A percentile compares a stretch with the other conserved stretches of the same genome.
Conservation (phyloP, 1,140 invertebrate species). For the Hypsibius dujardini region DNA sequence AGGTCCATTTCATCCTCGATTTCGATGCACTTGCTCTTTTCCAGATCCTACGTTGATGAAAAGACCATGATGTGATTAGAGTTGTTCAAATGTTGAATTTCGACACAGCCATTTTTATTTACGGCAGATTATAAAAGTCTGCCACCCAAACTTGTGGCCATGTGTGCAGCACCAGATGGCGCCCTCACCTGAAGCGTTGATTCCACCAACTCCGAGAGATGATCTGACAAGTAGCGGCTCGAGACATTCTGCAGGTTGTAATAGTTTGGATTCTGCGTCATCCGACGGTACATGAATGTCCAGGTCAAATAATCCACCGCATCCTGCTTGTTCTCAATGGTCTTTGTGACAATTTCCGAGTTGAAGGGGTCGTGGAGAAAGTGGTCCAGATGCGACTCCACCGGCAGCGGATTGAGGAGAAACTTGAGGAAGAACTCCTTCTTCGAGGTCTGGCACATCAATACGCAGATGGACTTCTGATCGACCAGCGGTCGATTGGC, state of each 20-base stretch:
- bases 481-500: constrained; percentile 75
- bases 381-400: constrained; percentile 86
- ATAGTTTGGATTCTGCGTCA: constrained; percentile 99
- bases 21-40: constrained; percentile 93
- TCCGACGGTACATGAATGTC: constrained; percentile 89
- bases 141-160: too few species aligned
- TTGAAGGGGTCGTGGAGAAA: constrained; percentile 97
- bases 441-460: constrained; percentile 91
- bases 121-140: too few species aligned
- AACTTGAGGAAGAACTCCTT: constrained; percentile 99
- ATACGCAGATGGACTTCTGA: constrained; percentile 60
- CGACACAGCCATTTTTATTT: too few species aligned
- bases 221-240: constrained; percentile 89
- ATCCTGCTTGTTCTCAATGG: constrained; percentile 99
- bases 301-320: constrained; percentile 98
- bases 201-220: constrained; percentile 93
- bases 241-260: constrained; percentile 84
- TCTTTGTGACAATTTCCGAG: constrained; percentile 97
- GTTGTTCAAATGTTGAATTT: too few species aligned
- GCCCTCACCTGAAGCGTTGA: constrained; percentile 49
- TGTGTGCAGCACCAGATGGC: too few species aligned
- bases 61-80: too few species aligned
- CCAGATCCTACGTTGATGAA: constrained; percentile 48
- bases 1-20: constrained; percentile 97
- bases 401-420: constrained; percentile 83